A percentile compares a stretch with the other conserved stretches of the same genome.
These are phyloP conservation scores for Physocephala rufipes DNA, from an alignment of 2,888 invertebrate genomes.

Conservation along the genomic window DNA sequence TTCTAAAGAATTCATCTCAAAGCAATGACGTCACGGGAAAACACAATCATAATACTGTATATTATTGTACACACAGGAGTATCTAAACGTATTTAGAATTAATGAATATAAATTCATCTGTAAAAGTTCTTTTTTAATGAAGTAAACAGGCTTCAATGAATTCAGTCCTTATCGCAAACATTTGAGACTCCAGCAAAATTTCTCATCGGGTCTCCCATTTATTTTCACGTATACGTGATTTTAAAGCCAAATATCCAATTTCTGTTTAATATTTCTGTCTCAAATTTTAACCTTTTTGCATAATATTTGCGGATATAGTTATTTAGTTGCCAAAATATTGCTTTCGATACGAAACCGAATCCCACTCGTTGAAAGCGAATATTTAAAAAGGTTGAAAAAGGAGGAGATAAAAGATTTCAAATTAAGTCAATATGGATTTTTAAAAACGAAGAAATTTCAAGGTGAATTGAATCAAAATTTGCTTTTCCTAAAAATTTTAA, in stretches of 20 bases:
- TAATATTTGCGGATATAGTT: conserved; percentile 3
- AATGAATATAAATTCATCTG: too few species aligned
- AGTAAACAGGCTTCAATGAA: too few species aligned
- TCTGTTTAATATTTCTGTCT: neutral
- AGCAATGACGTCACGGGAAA: neutral
- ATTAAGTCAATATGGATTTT: too few species aligned
- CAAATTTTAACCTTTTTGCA: conserved; percentile 3
- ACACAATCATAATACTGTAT: neutral
- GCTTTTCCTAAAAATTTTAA: too few species aligned
- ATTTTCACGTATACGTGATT: conserved; percentile 26
- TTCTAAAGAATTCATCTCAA: too few species aligned
- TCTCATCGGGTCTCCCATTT: conserved; percentile 20
- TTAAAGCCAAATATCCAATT: conserved; percentile 19
- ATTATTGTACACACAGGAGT: neutral
- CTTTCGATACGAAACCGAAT: neutral
- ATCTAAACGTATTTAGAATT: too few species aligned
- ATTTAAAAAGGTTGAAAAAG: too few species aligned
- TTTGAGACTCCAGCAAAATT: conserved; percentile 14
- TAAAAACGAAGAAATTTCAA: too few species aligned
- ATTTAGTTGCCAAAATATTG: conserved; percentile 8
- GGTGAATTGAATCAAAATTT: too few species aligned
- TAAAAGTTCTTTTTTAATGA: too few species aligned
- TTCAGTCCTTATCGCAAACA: conserved; percentile 5
- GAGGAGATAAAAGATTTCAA: too few species aligned
- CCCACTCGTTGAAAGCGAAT: neutral